Evolutionary conservation across 2,113 vertebrate species (phyloP), one percentile per base, ranked within the genome.

Genomic region (Pleuronectes platessa): DNA sequence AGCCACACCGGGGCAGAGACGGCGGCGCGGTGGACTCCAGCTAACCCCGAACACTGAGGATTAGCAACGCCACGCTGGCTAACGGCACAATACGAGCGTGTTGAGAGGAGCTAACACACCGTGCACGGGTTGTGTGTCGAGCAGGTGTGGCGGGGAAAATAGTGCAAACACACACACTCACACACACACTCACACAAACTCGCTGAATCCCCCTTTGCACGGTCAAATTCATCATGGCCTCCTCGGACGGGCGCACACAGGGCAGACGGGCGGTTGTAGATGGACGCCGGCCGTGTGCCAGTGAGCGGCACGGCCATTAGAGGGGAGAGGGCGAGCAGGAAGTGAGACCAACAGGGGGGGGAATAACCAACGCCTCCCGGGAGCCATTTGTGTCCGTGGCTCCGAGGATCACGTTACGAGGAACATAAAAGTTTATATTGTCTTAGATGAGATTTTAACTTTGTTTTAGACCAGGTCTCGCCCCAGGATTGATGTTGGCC

Each of bases 241-340:
- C 67, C 58, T 84, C 66, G 61, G 21, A 60, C 14, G 37, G 37
- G 65, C 67, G 47, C 51, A 64, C 8, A 63, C 74, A 53, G 66
- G 81, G 71, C 85, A 88, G 86, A 86, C 87, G 89, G 86, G 72
- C 59, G 77, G 86, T 81, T 90, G 81, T 81, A 76, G 88, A 92
- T 90, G 60, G 45, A 61, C 67, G 21, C 51, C 69, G 85, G 79
- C 77, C 88, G 79, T 90, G 89, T 64, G 73, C 82, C 81, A 81
- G 91, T 81, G 78, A 88, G 72, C 76, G 23, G 84, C 87, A 76
- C n/a, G 84, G 86, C 85, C 87, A 90, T 92, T 91, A 92, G 77
- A 80, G 21, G 31, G 54, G 82, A 77, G 65, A 60, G 63, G 75
- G 70, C 14, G 63, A 58, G 12, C 2, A 24, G 15, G 58, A 31